Percentiles rank a stretch among this genome's conserved stretches.
Evolutionary conservation across 2,888 invertebrate genomes (phyloP).

Genomic region (Lochmaea capreae): DNA sequence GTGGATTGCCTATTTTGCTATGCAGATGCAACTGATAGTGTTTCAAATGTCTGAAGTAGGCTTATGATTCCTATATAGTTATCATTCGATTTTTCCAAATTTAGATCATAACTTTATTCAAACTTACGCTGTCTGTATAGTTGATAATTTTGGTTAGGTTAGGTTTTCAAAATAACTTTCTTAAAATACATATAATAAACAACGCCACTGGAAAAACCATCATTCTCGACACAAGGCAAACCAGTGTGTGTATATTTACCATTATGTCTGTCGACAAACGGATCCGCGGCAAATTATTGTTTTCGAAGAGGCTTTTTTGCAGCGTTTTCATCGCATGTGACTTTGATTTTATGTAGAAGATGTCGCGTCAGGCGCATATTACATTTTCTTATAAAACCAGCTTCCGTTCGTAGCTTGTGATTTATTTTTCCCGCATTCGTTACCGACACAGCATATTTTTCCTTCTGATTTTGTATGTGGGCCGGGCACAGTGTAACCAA

Average conservation of each 20-base stretch:
- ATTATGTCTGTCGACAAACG: slow-evolving; percentile 37
- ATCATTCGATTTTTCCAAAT: no score
- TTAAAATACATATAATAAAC: neutral
- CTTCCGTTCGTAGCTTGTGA: slow-evolving; percentile 30
- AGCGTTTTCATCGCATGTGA: slow-evolving; percentile 31
- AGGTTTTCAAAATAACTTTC: no score
- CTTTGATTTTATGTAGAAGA: slow-evolving; percentile 40
- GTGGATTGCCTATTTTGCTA: no score
- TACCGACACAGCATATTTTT: slow-evolving; percentile 14
- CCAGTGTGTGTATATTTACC: slow-evolving; percentile 37
- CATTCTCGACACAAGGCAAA: slow-evolving; percentile 31
- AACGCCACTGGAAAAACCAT: slow-evolving; percentile 30
- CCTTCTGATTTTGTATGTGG: neutral
- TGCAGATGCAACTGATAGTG: no score
- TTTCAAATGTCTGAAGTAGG: no score
- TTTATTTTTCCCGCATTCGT: slow-evolving; percentile 29
- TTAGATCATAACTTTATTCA: no score
- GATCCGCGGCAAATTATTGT: slow-evolving; percentile 41
- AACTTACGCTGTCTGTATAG: no score
- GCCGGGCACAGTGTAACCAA: neutral
- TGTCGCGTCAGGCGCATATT: slow-evolving; percentile 39
- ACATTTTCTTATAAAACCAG: slow-evolving; percentile 38
- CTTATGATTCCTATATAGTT: no score
- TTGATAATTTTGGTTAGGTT: no score
- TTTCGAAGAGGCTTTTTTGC: slow-evolving; percentile 35